Evolutionary conservation across 1,140 invertebrate genomes (phyloP).

Genomic region (Tetranychus urticae): DNA sequence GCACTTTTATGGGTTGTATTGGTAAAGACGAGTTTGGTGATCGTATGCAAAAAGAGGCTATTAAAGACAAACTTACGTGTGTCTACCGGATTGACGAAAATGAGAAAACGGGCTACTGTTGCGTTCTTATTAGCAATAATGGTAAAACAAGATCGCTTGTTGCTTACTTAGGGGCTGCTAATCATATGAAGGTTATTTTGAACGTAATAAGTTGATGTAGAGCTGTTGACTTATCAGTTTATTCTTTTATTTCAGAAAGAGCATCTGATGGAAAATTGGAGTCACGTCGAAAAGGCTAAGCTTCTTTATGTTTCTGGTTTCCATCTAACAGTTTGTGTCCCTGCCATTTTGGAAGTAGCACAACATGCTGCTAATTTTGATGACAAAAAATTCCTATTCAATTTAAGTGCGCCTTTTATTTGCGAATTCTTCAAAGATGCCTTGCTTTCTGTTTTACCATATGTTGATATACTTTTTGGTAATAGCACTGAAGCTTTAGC

Average conservation of each 20-base stretch:
- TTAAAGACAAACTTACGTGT: conserved; percentile 55
- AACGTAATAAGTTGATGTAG: conserved; percentile 14
- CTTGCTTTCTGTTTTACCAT: conserved; percentile 57
- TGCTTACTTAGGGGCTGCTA: conserved; percentile 83
- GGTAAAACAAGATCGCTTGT: conserved; percentile 64
- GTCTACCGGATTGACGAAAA: conserved; percentile 52
- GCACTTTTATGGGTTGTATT: conserved; percentile 68
- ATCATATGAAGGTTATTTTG: conserved; percentile 39
- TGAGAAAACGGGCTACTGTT: conserved; percentile 63
- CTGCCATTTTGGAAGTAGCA: conserved; percentile 2
- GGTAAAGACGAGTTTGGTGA: conserved; percentile 70
- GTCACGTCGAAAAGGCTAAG: conserved; percentile 1
- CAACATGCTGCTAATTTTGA: neutral
- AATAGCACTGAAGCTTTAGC: conserved; percentile 46
- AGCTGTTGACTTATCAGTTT: neutral
- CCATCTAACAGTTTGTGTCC: conserved; percentile 1
- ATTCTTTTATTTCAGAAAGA: conserved; percentile 24
- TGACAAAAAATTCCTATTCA: conserved; percentile 6
- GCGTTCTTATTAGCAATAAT: conserved; percentile 45
- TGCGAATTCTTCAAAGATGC: conserved; percentile 65
- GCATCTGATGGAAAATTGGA: conserved; percentile 32
- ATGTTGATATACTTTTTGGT: conserved; percentile 86
- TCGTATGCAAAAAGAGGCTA: conserved; percentile 55
- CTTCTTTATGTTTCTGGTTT: conserved; percentile 9
- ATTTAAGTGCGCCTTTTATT: conserved; percentile 78